Evolutionary conservation across 2,888 invertebrate species (phyloP), one percentile per base, ranked within the genome.

Genomic region (Tetragnatha montana): DNA sequence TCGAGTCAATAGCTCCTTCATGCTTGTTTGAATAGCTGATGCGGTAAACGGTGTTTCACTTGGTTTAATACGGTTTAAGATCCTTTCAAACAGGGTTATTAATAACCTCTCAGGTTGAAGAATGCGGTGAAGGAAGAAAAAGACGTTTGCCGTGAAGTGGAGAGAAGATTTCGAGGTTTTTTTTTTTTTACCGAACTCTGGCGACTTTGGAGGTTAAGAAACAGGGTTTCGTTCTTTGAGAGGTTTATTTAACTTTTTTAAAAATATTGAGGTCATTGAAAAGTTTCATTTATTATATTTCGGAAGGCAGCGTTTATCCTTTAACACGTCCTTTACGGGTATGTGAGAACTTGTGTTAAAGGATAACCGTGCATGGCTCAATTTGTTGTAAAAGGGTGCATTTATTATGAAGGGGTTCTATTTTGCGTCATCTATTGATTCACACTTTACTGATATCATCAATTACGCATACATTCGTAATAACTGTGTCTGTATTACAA

Each of bases 11-110:
- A 71, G 49, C 19, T 70, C 17, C 50, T 81, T 50, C n/a, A 35
- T 22, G 60, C 21, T 21, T 81, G 70, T 71, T 22, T 81, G 81
- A 81, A 81, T 71, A 71, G 81, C 71, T 71, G 35, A 35, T 35
- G 70, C 49, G 50, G 12, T 71, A 49, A 81, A 49, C 81, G 50
- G 60, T 50, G 71, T 71, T 81, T 71, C 19, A 21, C 22, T 71
- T 12, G 49, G 21, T 70, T 50, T 70, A 50, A 73, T 50, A 71
- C 8, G 49, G 6, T 49, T 69, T 81, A 70, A 14, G 8, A 71
- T 17, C 70, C 81, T 81, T 71, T 81, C 19, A 81, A 35, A 50
- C 7, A 81, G 51, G 21, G 14, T 71, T 71, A 81, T 81, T 71
- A 81, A 81, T 50, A 71, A 70, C 71, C 81, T 7, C 12, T n/a